phyloP scores from a whole-genome alignment of 2,113 vertebrate genomes.

The Proterorhinus semilunaris region DNA sequence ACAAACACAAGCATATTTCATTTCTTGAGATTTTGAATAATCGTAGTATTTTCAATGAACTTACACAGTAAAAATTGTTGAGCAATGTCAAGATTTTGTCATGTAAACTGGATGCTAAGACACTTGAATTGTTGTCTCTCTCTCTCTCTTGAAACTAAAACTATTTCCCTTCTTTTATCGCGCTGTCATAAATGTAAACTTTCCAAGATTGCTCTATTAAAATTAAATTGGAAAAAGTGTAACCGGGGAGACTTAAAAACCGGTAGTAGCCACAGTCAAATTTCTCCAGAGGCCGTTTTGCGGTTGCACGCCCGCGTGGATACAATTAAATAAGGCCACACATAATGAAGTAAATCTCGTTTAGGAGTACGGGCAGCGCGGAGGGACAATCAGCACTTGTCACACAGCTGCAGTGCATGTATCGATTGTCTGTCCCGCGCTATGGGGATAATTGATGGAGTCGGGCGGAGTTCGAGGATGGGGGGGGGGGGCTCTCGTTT shows the following conservation, averaged over 20 bases:
- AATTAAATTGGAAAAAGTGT: constrained; percentile 33
- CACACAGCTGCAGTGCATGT: constrained; percentile 40
- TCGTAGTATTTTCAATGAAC: too few species aligned
- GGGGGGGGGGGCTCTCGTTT: constrained; percentile 19
- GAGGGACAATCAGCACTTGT: constrained; percentile 50
- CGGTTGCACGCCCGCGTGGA: neutral
- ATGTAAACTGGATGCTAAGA: neutral
- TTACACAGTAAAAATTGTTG: too few species aligned
- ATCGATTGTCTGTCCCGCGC: constrained; percentile 49
- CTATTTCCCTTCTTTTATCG: neutral
- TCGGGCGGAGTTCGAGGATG: constrained; percentile 25
- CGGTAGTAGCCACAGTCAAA: constrained; percentile 7
- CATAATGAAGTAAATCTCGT: constrained; percentile 45
- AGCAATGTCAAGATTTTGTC: too few species aligned
- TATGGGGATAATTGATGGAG: constrained; percentile 49
- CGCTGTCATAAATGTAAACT: constrained; percentile 9
- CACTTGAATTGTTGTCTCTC: neutral
- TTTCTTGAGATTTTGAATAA: too few species aligned
- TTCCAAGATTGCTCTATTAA: constrained; percentile 31
- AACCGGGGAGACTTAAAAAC: constrained; percentile 3
- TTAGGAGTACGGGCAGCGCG: constrained; percentile 38
- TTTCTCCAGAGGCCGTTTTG: constrained; percentile 42
- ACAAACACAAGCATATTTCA: too few species aligned
- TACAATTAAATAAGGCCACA: constrained; percentile 1
- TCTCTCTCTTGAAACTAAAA: neutral